These are phyloP conservation scores for Trissolcus brochymenae DNA, from an alignment of 2,888 invertebrate genomes.

Conservation along the genomic window DNA sequence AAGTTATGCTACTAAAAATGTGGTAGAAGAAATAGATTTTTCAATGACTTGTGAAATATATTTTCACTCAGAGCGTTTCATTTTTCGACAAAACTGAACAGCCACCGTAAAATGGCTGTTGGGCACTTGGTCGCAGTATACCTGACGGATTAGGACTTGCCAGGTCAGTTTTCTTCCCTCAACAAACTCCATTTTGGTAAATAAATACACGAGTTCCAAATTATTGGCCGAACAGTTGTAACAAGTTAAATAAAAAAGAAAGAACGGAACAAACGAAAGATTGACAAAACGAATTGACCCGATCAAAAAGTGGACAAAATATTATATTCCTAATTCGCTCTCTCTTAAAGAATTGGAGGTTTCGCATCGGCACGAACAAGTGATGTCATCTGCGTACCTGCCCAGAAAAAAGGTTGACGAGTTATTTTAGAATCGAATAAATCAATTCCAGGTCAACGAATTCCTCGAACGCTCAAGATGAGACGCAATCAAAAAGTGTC, in stretches of 20 bases:
- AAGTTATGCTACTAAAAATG: no score
- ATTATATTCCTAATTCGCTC: no score
- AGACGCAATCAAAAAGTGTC: not conserved
- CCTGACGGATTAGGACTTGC: conserved; percentile 37
- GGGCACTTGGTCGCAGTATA: conserved; percentile 30
- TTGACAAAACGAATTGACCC: no score
- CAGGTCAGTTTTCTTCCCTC: conserved; percentile 42
- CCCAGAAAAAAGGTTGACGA: conserved; percentile 14
- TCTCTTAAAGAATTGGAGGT: no score
- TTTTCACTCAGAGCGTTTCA: conserved; percentile 14
- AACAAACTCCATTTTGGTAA: conserved; percentile 23
- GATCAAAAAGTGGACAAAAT: no score
- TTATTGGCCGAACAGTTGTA: no score
- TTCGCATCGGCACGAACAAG: not conserved
- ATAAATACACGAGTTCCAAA: conserved; percentile 14
- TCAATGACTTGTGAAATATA: conserved; percentile 19
- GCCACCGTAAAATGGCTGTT: conserved; percentile 34
- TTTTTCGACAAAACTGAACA: conserved; percentile 30
- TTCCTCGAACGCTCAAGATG: not conserved
- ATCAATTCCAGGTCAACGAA: conserved; percentile 10
- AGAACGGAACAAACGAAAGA: no score
- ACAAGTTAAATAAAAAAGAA: no score
- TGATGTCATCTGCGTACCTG: conserved; percentile 30
- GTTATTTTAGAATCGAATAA: not conserved
- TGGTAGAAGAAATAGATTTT: no score